Evolutionary conservation across 92 coral and sea anemone genomes (phyloP).

Genomic region (Phenganax stokvisi): DNA sequence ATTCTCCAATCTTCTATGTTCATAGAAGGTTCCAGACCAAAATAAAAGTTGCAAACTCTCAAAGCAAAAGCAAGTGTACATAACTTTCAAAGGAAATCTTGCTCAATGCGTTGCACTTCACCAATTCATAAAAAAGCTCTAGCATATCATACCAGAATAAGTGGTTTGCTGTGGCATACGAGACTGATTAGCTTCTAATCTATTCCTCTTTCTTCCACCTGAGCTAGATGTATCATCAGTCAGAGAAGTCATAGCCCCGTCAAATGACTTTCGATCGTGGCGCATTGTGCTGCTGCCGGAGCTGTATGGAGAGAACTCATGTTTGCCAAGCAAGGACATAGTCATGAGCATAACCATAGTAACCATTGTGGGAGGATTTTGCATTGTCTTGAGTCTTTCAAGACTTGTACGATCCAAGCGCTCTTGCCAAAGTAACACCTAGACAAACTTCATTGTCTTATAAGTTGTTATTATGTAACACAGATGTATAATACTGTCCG

Average conservation of each 20-base stretch:
- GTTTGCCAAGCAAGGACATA: conserved; percentile 84
- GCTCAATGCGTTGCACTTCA: too few relatives aligned
- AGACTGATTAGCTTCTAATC: conserved; percentile 32
- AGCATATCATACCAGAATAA: background rate
- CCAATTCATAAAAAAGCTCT: background rate
- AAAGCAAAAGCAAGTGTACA: too few relatives aligned
- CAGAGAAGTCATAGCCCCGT: conserved; percentile 40
- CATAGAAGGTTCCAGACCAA: too few relatives aligned
- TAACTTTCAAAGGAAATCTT: too few relatives aligned
- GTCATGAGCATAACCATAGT: conserved; percentile 99
- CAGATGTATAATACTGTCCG: too few relatives aligned
- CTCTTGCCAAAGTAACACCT: conserved; percentile 82
- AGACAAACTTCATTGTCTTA: background rate
- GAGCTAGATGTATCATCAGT: conserved; percentile 92
- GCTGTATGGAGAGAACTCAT: conserved; percentile 83
- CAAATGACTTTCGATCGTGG: conserved; percentile 67
- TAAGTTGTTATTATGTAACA: background rate
- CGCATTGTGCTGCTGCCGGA: conserved; percentile 64
- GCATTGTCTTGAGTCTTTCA: conserved; percentile 92
- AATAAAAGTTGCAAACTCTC: too few relatives aligned
- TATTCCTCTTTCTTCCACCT: conserved; percentile 57
- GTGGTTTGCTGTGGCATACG: conserved; percentile 42
- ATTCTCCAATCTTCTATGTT: too few relatives aligned
- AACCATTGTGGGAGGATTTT: conserved; percentile 94
- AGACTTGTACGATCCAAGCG: conserved; percentile 82